Evolutionary conservation across 2,113 vertebrate genomes (phyloP), one percentile per base, ranked within the genome.

Genomic region (Bubo scandiacus): DNA sequence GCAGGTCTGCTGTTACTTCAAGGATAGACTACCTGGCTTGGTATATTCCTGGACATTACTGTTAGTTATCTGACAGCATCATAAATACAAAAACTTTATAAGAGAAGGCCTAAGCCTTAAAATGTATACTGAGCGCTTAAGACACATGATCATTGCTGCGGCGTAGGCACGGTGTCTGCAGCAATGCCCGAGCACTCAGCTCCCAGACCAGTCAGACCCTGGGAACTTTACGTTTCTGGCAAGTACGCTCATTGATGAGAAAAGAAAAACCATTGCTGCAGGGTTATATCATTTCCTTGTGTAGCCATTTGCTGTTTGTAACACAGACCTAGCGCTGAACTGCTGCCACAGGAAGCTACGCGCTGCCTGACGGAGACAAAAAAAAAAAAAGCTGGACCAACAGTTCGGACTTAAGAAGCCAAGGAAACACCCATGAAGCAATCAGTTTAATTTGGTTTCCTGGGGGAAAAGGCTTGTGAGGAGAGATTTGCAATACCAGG

Each of bases 271-370:
- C 15, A 22, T 1, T 36, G 18, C 61, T 45, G 38, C 59, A 30
- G 65, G 15, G 30, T 70, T 34, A 12, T 17, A 8, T 42, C 0
- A 65, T 51, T 63, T 36, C 49, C 43, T 13, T 43, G 34, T 5
- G 6, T 20, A 57, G 81, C 47, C 55, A 15, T 55, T 57, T 52
- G 70, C 51, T 65, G 25, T 54, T 75, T 47, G 40, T 29, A 10
- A 51, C 1, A 0, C 1, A 6, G 66, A 9, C 14, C 42, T 25
- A 14, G 42, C 4, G 4, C 63, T 70, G 72, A 67, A 5, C 16
- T 77, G 70, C 72, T 84, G 54, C 66, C 85, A 34, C 21, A 19
- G 43, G 72, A 51, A 88, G 72, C 80, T 61, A 61, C 45, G 9
- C 2, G 3, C 54, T 34, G 34, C 59, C 22, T 34, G 10, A 34